Conservation (phyloP, 2,113 vertebrate species). For the Malurus cyaneus region DNA sequence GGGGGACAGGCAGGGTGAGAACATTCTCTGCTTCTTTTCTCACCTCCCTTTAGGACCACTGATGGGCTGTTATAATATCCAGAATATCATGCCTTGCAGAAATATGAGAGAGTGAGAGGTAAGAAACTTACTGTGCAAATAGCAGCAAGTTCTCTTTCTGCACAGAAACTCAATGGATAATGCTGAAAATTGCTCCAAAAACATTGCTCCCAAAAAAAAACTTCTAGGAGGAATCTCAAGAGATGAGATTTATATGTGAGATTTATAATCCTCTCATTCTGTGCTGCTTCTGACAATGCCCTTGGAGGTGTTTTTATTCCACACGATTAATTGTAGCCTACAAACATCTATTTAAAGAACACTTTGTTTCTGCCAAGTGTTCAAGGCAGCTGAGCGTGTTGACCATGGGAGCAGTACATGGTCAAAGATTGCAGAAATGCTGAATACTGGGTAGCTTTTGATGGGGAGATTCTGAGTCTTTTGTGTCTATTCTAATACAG, state of each 20-base stretch:
- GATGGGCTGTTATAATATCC: neutral
- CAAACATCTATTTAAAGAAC: neutral
- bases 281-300: neutral
- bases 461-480: constrained; percentile 9
- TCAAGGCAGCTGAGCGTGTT: neutral
- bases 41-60: neutral
- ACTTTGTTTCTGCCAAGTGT: constrained; percentile 4
- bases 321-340: neutral
- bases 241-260: neutral
- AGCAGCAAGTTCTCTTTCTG: neutral
- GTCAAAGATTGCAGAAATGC: neutral
- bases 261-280: neutral
- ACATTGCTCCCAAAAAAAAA: neutral
- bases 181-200: neutral
- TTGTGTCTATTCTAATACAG: constrained; percentile 22
- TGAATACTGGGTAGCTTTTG: neutral
- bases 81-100: neutral
- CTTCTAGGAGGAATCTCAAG: neutral
- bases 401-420: neutral
- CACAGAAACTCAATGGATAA: neutral
- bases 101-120: neutral
- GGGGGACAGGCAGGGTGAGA: neutral
- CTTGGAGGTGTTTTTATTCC: neutral
- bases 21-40: neutral
- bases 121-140: neutral